Evolutionary conservation across 2,888 invertebrate genomes (phyloP).

Genomic region (Coleophora deauratella): DNA sequence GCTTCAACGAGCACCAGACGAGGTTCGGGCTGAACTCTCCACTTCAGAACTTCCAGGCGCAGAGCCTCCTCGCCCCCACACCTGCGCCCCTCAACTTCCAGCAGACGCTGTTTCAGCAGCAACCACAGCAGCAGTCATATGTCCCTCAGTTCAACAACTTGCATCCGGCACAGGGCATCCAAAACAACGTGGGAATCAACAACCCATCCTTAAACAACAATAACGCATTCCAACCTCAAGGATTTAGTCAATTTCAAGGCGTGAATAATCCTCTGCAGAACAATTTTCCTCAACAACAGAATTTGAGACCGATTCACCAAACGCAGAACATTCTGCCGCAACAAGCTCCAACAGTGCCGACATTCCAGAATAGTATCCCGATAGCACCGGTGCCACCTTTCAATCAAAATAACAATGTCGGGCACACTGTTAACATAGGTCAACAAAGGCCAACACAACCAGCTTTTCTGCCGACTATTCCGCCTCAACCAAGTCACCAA

Average conservation of each 20-base stretch:
- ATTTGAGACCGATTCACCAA: conserved; percentile 36
- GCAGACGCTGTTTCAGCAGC: conserved; percentile 32
- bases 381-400: conserved; percentile 38
- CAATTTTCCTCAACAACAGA: conserved; percentile 38
- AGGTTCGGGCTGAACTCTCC: conserved; percentile 62
- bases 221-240: conserved; percentile 33
- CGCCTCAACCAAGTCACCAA: conserved; percentile 39
- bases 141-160: conserved; percentile 57
- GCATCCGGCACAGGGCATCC: conserved; percentile 37
- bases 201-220: conserved; percentile 32
- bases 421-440: conserved; percentile 38
- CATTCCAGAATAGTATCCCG: conserved; percentile 44
- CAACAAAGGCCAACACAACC: conserved; percentile 55
- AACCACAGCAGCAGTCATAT: conserved; percentile 35
- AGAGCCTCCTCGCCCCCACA: conserved; percentile 37
- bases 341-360: conserved; percentile 46
- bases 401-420: conserved; percentile 39
- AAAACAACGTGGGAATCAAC: conserved; percentile 29
- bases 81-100: conserved; percentile 49
- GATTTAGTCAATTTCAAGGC: conserved; percentile 36
- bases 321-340: conserved; percentile 47
- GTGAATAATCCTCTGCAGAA: conserved; percentile 38
- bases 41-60: conserved; percentile 53
- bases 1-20: conserved; percentile 62
- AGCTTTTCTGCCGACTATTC: conserved; percentile 53